Conservation (phyloP, 2,113 vertebrate species). For the Bettongia penicillata region DNA sequence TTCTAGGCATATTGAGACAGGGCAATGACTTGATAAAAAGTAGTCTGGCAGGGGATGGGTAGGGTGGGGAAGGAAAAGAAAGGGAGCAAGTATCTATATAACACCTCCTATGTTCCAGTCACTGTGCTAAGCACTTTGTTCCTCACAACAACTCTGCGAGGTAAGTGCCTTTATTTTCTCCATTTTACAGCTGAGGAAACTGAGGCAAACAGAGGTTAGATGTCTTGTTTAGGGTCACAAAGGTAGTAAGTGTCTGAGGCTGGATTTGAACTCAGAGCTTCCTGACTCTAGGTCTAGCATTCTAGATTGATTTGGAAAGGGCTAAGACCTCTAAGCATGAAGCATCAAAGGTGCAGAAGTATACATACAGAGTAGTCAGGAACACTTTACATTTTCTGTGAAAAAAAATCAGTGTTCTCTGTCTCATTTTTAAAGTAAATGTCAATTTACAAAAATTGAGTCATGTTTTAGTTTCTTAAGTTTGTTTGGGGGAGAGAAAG, state of each 20-base stretch:
- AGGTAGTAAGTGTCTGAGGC: not conserved
- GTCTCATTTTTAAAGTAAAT: not conserved
- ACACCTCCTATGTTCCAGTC: no score
- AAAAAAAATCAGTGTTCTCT: not conserved
- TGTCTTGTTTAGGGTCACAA: not conserved
- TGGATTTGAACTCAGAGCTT: not conserved
- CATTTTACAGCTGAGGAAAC: not conserved
- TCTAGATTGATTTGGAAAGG: not conserved
- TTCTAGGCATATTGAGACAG: not conserved
- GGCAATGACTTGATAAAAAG: not conserved
- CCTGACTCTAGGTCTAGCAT: not conserved
- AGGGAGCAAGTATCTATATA: no score
- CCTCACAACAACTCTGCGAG: no score
- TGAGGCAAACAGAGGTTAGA: not conserved
- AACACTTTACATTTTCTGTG: not conserved
- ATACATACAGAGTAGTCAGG: not conserved
- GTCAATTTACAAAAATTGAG: not conserved
- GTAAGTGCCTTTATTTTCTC: no score
- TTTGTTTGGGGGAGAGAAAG: not conserved
- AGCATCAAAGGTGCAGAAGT: not conserved
- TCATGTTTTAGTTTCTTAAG: not conserved
- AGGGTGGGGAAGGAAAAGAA: not conserved
- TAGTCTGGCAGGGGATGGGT: not conserved
- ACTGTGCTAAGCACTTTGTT: no score
- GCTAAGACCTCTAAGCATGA: not conserved